These are phyloP conservation scores for Pseudomyrmex cubaensis DNA, from an alignment of 1,140 invertebrate species.

Conservation along the genomic window DNA sequence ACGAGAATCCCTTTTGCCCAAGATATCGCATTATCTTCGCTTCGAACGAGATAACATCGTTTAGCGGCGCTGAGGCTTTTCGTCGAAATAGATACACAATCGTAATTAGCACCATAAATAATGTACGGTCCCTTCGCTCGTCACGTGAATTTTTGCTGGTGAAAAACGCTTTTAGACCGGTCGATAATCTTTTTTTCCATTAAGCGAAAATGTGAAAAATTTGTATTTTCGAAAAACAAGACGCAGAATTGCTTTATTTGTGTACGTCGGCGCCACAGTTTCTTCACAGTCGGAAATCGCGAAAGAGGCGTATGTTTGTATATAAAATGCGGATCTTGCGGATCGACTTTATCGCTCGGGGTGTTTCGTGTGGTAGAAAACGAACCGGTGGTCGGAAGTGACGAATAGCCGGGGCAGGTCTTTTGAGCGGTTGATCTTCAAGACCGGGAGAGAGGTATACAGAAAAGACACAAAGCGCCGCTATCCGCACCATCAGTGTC, in stretches of 20 bases:
- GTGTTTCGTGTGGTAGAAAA: background rate
- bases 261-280: constrained; percentile 16
- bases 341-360: constrained; percentile 59
- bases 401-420: constrained; percentile 63
- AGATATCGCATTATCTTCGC: background rate
- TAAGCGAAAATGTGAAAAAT: background rate
- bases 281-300: background rate
- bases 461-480: constrained; percentile 74
- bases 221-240: background rate
- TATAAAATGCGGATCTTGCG: constrained; percentile 6
- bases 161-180: constrained; percentile 11
- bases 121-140: constrained; percentile 6
- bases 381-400: constrained; percentile 33
- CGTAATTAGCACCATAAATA: constrained; percentile 24
- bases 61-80: background rate
- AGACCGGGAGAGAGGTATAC: constrained; percentile 45
- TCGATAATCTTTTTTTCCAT: constrained; percentile 7
- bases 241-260: constrained; percentile 33
- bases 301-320: background rate
- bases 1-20: constrained; percentile 1
- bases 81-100: background rate
- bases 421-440: constrained; percentile 66
- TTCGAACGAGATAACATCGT: constrained; percentile 4
- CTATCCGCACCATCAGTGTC: constrained; percentile 80
- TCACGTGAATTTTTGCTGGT: constrained; percentile 23